Evolutionary conservation across 2,888 invertebrate species (phyloP), one percentile per base, ranked within the genome.

Genomic region (Heliconius ethilla): DNA sequence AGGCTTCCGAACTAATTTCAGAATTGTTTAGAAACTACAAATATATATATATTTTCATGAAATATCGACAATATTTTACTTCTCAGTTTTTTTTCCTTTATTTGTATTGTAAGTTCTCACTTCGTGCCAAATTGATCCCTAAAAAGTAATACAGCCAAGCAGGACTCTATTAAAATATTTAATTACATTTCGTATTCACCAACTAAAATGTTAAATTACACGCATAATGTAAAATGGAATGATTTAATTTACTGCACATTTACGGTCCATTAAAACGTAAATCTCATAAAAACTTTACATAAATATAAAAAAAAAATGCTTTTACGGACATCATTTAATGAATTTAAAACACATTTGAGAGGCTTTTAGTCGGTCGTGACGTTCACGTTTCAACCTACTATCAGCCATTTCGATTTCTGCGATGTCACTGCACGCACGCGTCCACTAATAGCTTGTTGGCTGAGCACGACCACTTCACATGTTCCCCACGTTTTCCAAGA

Each of bases 371-470:
- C 80, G 81, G 74, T 79, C 78, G 78, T 83, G 81, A 83, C 80
- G 81, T 81, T 81, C 80, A 78, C 81, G 82, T 82, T 80, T 79
- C 75, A 81, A 83, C 87, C 83, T 85, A 87, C 83, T 85, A 87
- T 87, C 86, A 86, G 83, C 87, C 86, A 87, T 90, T 91, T 89
- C 85, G 87, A 87, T 85, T 87, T 88, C 86, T 83, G 90, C 88
- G 81, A 79, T 87, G 90, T 92, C 92, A 91, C 86, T 86, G 85
- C 88, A 86, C 87, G 86, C 87, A 84, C 86, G 85, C 83, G 81
- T 70, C 62, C 78, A 76, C 45, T 79, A 79, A 81, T 66, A 79
- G 76, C 79, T 75, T 70, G 75, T 79, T 66, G 75, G 74, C 77
- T 75, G 73, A 76, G 76, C 78, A 62, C 76, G 77, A 73, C 84